Conservation (phyloP, 53 echinoderm and acorn worm genomes). For the Mesocentrotus franciscanus region DNA sequence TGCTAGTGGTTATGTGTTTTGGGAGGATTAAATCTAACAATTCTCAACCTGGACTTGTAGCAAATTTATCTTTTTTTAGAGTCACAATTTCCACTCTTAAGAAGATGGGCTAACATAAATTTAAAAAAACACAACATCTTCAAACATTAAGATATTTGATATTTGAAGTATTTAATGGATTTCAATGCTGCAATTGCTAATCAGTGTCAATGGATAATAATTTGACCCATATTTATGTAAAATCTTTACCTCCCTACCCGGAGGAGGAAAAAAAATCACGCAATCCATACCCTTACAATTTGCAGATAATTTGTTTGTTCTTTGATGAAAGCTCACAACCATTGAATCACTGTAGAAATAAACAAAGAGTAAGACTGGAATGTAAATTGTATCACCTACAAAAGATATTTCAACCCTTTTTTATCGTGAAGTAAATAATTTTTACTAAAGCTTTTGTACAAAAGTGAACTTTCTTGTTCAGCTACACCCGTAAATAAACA, state of each 20-base stretch:
- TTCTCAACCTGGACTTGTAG: neutral
- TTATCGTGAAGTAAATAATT: neutral
- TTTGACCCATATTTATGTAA: too few species aligned
- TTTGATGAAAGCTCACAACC: neutral
- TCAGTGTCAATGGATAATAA: too few species aligned
- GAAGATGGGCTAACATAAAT: neutral
- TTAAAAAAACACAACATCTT: neutral
- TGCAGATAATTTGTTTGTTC: neutral
- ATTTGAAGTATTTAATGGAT: too few species aligned
- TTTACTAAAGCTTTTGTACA: neutral
- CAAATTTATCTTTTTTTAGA: neutral
- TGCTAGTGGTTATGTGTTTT: neutral
- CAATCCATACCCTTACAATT: neutral
- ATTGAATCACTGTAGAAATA: neutral
- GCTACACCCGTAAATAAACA: slow-evolving; percentile 1
- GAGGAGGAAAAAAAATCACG: neutral
- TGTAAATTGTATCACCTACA: neutral
- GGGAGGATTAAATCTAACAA: neutral
- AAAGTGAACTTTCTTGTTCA: neutral
- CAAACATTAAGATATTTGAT: too few species aligned
- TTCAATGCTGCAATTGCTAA: too few species aligned
- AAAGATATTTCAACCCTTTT: neutral
- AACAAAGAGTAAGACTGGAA: neutral
- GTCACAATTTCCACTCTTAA: neutral
- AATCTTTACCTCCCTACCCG: too few species aligned